These are phyloP conservation scores for Whitmania pigra DNA, from an alignment of 1,140 invertebrate species.

Conservation along the genomic window DNA sequence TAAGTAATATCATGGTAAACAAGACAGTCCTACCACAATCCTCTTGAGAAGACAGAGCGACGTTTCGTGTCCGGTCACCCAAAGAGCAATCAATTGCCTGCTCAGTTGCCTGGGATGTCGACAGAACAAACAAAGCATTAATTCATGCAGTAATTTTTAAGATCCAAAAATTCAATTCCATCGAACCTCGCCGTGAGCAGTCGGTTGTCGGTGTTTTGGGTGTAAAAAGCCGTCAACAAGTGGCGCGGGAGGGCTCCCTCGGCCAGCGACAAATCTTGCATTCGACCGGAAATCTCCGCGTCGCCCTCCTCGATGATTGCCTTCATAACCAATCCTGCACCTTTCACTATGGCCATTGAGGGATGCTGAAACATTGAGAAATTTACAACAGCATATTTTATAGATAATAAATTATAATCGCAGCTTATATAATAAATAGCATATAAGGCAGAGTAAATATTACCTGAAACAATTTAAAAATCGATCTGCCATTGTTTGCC, in stretches of 20 bases:
- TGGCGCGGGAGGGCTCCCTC: conserved; percentile 93
- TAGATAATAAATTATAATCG: neutral
- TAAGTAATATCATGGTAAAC: too few species aligned
- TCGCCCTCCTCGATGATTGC: conserved; percentile 95
- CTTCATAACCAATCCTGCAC: conserved; percentile 87
- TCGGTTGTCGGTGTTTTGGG: conserved; percentile 56
- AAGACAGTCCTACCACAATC: conserved; percentile 64
- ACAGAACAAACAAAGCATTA: neutral
- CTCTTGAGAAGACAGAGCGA: conserved; percentile 74
- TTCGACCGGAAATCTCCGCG: conserved; percentile 70
- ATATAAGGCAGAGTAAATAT: neutral
- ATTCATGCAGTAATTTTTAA: neutral
- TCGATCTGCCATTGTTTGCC: conserved; percentile 68
- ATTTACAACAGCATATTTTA: too few species aligned
- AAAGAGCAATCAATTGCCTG: conserved; percentile 87
- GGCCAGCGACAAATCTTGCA: conserved; percentile 88
- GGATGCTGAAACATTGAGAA: conserved; percentile 56
- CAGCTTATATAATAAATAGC: too few species aligned
- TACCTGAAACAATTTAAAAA: conserved; percentile 84
- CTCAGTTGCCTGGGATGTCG: conserved; percentile 62
- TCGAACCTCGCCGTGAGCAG: conserved; percentile 58
- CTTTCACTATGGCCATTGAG: conserved; percentile 91
- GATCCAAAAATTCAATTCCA: neutral
- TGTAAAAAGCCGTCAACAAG: conserved; percentile 78
- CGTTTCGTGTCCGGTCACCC: conserved; percentile 84